Evolutionary conservation across 2,797 vertebrate species (phyloP).

Genomic region (Crypturellus tataupa): DNA sequence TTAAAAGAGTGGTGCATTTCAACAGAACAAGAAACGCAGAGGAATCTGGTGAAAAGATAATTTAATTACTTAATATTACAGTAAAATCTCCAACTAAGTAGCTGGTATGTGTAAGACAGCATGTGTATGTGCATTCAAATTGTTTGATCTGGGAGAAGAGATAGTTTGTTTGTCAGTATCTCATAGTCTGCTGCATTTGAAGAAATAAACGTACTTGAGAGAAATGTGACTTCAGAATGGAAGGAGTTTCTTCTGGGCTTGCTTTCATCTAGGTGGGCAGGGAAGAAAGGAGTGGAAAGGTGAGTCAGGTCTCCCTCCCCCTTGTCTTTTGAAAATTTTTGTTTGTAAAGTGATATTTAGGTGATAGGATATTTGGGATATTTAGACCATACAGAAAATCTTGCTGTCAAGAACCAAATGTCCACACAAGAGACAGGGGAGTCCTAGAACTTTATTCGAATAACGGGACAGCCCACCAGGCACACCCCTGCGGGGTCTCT

Average conservation of each 20-base stretch:
- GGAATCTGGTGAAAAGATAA: conserved; percentile 21
- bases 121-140: background rate
- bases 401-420: no score
- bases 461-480: no score
- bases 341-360: background rate
- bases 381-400: no score
- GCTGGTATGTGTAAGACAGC: background rate
- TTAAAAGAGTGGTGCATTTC: conserved; percentile 43
- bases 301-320: background rate
- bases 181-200: background rate
- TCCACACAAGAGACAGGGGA: no score
- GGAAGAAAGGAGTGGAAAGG: background rate
- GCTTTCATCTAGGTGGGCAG: background rate
- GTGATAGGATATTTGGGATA: no score
- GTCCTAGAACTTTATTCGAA: no score
- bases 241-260: background rate
- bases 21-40: conserved; percentile 8
- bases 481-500: no score
- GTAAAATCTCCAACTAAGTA: background rate
- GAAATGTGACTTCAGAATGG: background rate
- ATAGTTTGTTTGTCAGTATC: background rate
- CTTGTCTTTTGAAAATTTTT: background rate
- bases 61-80: background rate
- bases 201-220: background rate
- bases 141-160: background rate